Percentiles rank a stretch among this genome's conserved stretches.
These are phyloP conservation scores for Pipistrellus pipistrellus DNA, from an alignment of 2,797 vertebrate genomes.

Conservation along the genomic window DNA sequence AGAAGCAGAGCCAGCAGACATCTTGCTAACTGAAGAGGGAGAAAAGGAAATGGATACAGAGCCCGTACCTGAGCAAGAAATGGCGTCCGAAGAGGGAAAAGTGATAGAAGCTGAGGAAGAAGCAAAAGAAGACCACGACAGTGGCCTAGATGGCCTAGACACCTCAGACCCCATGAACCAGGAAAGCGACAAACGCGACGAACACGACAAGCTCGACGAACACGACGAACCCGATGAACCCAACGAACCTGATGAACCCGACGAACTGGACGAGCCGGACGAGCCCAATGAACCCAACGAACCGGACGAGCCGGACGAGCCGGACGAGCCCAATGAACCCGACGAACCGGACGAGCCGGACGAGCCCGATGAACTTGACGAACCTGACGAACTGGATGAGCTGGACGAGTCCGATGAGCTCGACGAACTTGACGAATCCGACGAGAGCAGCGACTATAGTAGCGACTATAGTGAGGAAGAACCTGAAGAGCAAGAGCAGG, in stretches of 20 bases:
- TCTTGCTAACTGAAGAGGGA: rapidly evolving
- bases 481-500: not conserved
- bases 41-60: not conserved
- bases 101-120: too few species aligned
- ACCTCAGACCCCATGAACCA: rapidly evolving
- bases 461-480: rapidly evolving
- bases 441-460: too few species aligned
- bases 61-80: not conserved
- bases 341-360: too few species aligned
- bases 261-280: rapidly evolving
- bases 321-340: too few species aligned
- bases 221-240: rapidly evolving
- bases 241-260: rapidly evolving
- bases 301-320: rapidly evolving
- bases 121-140: rapidly evolving
- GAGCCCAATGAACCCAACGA: rapidly evolving
- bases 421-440: too few species aligned
- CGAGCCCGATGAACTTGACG: too few species aligned
- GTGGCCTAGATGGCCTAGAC: rapidly evolving
- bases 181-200: rapidly evolving
- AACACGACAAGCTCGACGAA: rapidly evolving
- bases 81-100: too few species aligned
- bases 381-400: too few species aligned
- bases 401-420: too few species aligned
- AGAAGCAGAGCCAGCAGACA: not conserved